Conservation (phyloP, 2,888 invertebrate genomes). For the Globia sparganii region DNA sequence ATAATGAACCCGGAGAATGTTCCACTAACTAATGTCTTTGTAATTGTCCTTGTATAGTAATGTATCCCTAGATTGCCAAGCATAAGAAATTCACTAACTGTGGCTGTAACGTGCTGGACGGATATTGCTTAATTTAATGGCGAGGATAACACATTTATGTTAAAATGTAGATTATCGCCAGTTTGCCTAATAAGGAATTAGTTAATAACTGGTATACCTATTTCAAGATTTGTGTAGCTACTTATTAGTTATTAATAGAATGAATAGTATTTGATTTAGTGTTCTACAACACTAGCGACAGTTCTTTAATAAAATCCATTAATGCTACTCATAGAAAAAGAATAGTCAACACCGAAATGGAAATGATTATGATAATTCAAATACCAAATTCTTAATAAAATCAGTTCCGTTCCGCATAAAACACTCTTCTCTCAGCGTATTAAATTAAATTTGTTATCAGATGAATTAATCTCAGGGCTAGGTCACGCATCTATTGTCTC, state of each 20-base stretch:
- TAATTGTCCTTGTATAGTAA: conserved; percentile 73
- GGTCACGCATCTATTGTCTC: conserved; percentile 81
- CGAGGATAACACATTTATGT: conserved; percentile 63
- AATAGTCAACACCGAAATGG: neutral
- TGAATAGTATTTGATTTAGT: conserved; percentile 3
- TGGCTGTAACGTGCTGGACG: conserved; percentile 24
- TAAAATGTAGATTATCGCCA: conserved; percentile 58
- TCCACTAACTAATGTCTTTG: conserved; percentile 74
- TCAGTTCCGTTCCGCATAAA: conserved; percentile 57
- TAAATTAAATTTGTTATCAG: conserved; percentile 71
- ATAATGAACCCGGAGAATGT: conserved; percentile 79
- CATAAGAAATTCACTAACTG: conserved; percentile 59
- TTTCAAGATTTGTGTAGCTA: conserved; percentile 9
- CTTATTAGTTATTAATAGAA: conserved; percentile 4
- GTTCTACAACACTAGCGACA: neutral
- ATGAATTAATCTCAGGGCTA: conserved; percentile 69
- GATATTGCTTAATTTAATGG: conserved; percentile 51
- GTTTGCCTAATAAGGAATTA: conserved; percentile 36
- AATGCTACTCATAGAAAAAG: neutral
- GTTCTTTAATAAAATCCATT: conserved; percentile 1
- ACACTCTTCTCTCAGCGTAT: conserved; percentile 62
- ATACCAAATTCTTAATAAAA: conserved; percentile 37
- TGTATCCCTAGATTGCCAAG: conserved; percentile 54
- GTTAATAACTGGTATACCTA: conserved; percentile 40
- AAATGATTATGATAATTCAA: conserved; percentile 17